phyloP scores from a whole-genome alignment of 2,113 vertebrate species.

The Corythornis cristatus region DNA sequence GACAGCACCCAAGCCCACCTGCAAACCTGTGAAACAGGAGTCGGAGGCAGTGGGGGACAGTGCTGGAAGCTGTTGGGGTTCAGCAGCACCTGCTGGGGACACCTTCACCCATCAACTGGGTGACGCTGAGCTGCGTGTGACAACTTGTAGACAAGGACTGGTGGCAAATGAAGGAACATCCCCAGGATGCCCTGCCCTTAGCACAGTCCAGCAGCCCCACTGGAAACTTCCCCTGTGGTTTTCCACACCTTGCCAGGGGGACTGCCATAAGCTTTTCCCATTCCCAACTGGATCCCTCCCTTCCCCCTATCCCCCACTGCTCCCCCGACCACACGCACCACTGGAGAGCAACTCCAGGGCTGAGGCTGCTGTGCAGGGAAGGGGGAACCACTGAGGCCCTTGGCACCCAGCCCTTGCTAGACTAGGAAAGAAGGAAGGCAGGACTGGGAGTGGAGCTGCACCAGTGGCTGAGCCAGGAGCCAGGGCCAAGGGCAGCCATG shows the following conservation, averaged over 20 bases:
- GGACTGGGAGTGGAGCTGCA: neutral
- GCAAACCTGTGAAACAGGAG: neutral
- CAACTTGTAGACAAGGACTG: neutral
- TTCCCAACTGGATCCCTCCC: neutral
- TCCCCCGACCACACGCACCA: neutral
- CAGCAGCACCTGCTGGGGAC: neutral
- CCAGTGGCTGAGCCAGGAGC: neutral
- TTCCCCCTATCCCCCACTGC: neutral
- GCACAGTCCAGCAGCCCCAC: neutral
- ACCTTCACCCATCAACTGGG: neutral
- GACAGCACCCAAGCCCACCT: neutral
- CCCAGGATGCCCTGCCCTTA: neutral
- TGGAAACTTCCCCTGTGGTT: neutral
- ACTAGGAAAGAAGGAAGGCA: neutral
- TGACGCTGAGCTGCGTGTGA: neutral
- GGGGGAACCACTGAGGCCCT: neutral
- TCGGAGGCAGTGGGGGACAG: fast-evolving
- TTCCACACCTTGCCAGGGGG: neutral
- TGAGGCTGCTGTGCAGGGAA: neutral
- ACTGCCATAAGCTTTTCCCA: neutral
- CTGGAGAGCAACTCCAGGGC: neutral
- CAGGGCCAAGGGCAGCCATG: fast-evolving
- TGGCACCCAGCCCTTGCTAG: neutral
- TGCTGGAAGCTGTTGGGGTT: neutral
- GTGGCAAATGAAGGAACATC: neutral